Percentiles rank a stretch among this genome's conserved stretches.
phyloP scores from a whole-genome alignment of 2,888 invertebrate genomes.

The Diogma glabrata region DNA sequence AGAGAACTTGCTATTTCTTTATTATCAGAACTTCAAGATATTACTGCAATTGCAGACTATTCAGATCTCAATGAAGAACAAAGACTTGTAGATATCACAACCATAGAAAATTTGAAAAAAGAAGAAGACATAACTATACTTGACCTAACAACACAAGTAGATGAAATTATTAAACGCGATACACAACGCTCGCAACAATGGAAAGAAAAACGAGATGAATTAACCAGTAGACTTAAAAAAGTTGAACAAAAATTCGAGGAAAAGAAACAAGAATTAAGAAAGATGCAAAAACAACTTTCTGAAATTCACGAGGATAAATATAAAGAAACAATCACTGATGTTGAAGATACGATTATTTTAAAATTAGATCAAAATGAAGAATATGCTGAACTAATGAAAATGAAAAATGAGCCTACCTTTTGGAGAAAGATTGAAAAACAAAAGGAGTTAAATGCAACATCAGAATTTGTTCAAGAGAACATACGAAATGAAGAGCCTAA shows the following conservation, averaged over 20 bases:
- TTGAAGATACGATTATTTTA: constrained; percentile 46
- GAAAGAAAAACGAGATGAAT: constrained; percentile 36
- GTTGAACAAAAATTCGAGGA: constrained; percentile 21
- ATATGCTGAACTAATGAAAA: constrained; percentile 15
- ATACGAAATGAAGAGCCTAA: constrained; percentile 24
- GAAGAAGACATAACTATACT: constrained; percentile 34
- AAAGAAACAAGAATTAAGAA: constrained; percentile 11
- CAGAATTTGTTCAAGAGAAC: constrained; percentile 15
- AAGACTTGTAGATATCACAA: constrained; percentile 35
- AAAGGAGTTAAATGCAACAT: constrained; percentile 23
- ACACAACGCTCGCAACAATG: constrained; percentile 29
- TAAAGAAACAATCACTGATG: constrained; percentile 44
- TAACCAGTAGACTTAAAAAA: constrained; percentile 22
- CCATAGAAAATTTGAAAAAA: constrained; percentile 32
- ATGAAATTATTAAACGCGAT: constrained; percentile 31
- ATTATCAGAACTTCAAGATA: constrained; percentile 11
- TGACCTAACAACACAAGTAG: constrained; percentile 34
- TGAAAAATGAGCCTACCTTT: constrained; percentile 21
- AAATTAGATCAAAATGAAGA: constrained; percentile 33
- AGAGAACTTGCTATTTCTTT: constrained; percentile 12
- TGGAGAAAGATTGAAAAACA: constrained; percentile 26
- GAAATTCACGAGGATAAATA: constrained; percentile 26
- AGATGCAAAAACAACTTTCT: constrained; percentile 23
- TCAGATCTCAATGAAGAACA: constrained; percentile 25
- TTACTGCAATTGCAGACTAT: constrained; percentile 15